A percentile compares a stretch with the other conserved stretches of the same genome.
These are phyloP conservation scores for Diaperis boleti DNA, from an alignment of 2,888 invertebrate genomes.

Conservation along the genomic window DNA sequence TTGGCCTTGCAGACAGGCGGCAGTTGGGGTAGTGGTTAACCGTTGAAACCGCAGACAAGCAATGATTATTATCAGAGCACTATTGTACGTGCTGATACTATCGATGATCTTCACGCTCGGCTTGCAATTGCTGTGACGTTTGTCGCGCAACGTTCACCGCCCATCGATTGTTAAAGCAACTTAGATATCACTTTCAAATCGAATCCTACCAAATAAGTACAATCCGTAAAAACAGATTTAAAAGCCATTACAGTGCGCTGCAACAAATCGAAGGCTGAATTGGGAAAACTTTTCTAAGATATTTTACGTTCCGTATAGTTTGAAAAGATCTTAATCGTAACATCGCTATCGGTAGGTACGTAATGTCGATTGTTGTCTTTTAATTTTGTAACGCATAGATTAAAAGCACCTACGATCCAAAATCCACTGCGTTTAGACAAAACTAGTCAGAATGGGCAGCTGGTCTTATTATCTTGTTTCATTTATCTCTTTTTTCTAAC, in stretches of 20 bases:
- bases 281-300: neutral
- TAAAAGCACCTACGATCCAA: too few species aligned
- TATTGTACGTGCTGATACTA: slow-evolving; percentile 49
- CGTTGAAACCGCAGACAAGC: slow-evolving; percentile 60
- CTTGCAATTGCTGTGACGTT: slow-evolving; percentile 37
- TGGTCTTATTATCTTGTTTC: too few species aligned
- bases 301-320: neutral
- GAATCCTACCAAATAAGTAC: slow-evolving; percentile 9
- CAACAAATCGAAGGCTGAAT: slow-evolving; percentile 3
- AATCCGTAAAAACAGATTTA: neutral
- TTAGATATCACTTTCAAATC: slow-evolving; percentile 14
- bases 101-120: slow-evolving; percentile 44
- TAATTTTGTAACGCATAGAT: too few species aligned
- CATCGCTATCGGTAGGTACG: too few species aligned
- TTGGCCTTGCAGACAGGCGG: slow-evolving; percentile 57
- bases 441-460: too few species aligned
- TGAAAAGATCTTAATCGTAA: neutral
- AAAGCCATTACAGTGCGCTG: neutral
- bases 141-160: slow-evolving; percentile 23
- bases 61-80: slow-evolving; percentile 58
- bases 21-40: slow-evolving; percentile 60
- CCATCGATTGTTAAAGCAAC: slow-evolving; percentile 1
- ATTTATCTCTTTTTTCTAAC: too few species aligned
- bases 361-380: too few species aligned
- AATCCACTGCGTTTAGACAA: too few species aligned